A percentile compares a stretch with the other conserved stretches of the same genome.
Evolutionary conservation across 2,797 vertebrate genomes (phyloP).

Genomic region (Pterois miles): DNA sequence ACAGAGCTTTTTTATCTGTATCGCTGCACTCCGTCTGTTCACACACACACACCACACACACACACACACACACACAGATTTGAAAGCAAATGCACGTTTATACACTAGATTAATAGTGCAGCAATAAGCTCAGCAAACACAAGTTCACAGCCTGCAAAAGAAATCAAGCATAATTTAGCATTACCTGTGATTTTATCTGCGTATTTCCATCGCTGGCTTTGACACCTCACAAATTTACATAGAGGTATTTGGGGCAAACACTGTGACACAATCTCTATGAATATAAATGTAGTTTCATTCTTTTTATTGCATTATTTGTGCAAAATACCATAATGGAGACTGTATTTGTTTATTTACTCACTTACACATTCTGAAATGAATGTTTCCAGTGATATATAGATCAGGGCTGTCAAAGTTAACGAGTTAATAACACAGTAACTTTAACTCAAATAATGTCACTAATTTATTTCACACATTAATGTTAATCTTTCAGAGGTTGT

Average conservation of each 20-base stretch:
- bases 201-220: slow-evolving; percentile 16
- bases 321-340: not conserved
- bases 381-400: not conserved
- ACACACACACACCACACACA: not conserved
- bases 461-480: no score
- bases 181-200: slow-evolving; percentile 24
- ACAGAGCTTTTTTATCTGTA: slow-evolving; percentile 52
- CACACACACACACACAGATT: slow-evolving; percentile 7
- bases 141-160: slow-evolving; percentile 16
- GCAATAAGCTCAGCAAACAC: slow-evolving; percentile 42
- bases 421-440: no score
- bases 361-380: not conserved
- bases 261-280: not conserved
- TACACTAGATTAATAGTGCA: slow-evolving; percentile 50
- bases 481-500: no score
- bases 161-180: slow-evolving; percentile 25
- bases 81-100: slow-evolving; percentile 16
- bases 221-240: slow-evolving; percentile 2
- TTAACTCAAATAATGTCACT: no score
- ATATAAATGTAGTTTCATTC: not conserved
- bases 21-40: slow-evolving; percentile 38
- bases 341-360: not conserved
- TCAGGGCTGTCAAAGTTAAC: no score
- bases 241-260: not conserved
- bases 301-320: not conserved